Evolutionary conservation across 2,113 vertebrate species (phyloP).

Genomic region (Onychostoma macrolepis): DNA sequence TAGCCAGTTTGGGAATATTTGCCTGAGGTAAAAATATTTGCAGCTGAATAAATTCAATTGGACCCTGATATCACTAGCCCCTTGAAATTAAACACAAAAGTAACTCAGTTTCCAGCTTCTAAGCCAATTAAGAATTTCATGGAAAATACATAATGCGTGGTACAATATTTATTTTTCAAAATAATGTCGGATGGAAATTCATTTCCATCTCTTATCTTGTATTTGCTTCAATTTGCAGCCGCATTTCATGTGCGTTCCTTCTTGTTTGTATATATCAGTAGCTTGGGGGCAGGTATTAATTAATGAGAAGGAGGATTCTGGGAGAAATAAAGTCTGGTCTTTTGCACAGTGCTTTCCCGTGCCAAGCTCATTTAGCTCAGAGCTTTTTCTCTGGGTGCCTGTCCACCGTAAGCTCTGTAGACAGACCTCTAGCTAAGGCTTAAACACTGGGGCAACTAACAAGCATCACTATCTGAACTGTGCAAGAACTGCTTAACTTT

Average conservation of each 20-base stretch:
- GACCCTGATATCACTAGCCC: not conserved
- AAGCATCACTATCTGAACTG: constrained; percentile 8
- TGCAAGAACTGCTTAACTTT: constrained; percentile 36
- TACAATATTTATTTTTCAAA: constrained; percentile 47
- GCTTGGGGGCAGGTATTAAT: constrained; percentile 58
- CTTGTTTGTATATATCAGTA: constrained; percentile 54
- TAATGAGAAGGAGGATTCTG: constrained; percentile 47
- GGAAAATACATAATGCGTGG: constrained; percentile 37
- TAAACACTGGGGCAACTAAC: constrained; percentile 14
- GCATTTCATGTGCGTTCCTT: constrained; percentile 33
- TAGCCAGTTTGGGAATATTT: not conserved
- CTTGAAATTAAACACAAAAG: constrained; percentile 29
- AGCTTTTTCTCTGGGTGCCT: constrained; percentile 37
- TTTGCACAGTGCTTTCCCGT: constrained; percentile 4
- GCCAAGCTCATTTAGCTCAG: constrained; percentile 36
- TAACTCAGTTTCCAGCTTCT: not conserved
- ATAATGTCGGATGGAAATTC: constrained; percentile 21
- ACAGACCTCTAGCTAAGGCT: constrained; percentile 14
- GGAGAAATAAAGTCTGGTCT: constrained; percentile 33
- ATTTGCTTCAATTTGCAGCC: constrained; percentile 17
- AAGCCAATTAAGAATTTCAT: constrained; percentile 44
- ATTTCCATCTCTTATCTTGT: constrained; percentile 35
- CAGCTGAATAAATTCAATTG: constrained; percentile 1
- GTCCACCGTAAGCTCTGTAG: constrained; percentile 14
- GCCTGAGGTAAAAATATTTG: not conserved